A percentile compares a stretch with the other conserved stretches of the same genome.
phyloP scores from a whole-genome alignment of 2,113 vertebrate species.

The Tursiops truncatus region DNA sequence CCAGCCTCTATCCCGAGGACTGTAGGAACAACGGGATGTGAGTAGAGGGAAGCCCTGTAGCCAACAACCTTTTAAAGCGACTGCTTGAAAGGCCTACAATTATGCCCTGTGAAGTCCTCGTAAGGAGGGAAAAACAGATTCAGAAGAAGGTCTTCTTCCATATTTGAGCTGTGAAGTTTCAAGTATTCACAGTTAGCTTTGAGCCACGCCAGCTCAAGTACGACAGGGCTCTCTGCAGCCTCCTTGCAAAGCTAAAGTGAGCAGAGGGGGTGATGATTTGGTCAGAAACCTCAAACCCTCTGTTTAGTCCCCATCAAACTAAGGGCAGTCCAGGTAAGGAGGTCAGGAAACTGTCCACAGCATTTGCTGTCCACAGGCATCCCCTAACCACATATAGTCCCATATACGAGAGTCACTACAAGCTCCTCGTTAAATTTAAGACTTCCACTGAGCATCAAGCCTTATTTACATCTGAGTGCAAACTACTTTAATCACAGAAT shows the following conservation, averaged over 20 bases:
- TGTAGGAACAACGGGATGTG: rapidly evolving
- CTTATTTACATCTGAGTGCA: neutral
- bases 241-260: neutral
- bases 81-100: neutral
- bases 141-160: neutral
- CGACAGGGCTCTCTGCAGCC: rapidly evolving
- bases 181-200: neutral
- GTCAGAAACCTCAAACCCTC: neutral
- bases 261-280: rapidly evolving
- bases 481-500: neutral
- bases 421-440: neutral
- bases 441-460: neutral
- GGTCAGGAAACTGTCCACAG: neutral
- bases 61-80: neutral
- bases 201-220: neutral
- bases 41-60: rapidly evolving
- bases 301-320: too few relatives aligned
- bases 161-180: neutral
- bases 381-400: neutral
- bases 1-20: neutral
- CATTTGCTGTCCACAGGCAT: neutral
- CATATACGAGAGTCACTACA: neutral
- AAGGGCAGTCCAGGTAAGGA: neutral
- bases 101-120: neutral
- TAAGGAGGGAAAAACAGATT: neutral